phyloP scores from a whole-genome alignment of 2,113 vertebrate genomes.

The Corythaixoides concolor region DNA sequence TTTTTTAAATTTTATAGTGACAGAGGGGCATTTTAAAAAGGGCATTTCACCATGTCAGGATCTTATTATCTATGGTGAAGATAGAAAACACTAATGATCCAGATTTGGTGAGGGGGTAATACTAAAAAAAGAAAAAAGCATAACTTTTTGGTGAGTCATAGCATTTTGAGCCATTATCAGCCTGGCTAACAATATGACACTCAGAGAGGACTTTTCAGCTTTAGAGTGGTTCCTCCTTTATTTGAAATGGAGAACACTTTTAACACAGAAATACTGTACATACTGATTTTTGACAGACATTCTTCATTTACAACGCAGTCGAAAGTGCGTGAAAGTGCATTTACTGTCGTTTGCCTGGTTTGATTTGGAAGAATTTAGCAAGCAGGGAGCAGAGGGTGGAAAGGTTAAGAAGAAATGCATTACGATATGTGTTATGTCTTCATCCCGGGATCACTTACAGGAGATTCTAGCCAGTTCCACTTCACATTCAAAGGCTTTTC shows the following conservation, averaged over 20 bases:
- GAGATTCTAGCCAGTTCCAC: constrained; percentile 3
- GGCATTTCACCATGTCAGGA: neutral
- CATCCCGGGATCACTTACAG: constrained; percentile 25
- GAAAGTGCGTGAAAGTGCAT: neutral
- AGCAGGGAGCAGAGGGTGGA: neutral
- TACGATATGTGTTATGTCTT: neutral
- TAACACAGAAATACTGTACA: neutral
- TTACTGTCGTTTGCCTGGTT: constrained; percentile 1
- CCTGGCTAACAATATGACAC: neutral
- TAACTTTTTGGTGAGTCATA: neutral
- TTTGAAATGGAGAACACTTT: neutral
- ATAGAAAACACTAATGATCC: neutral
- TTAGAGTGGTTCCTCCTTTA: neutral
- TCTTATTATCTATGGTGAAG: neutral
- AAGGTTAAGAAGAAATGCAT: constrained; percentile 3
- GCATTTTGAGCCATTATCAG: neutral
- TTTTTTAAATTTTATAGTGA: neutral
- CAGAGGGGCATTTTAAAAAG: neutral
- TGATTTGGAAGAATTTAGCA: constrained; percentile 7
- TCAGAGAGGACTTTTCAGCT: neutral
- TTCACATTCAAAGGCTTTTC: constrained; percentile 11
- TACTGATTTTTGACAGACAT: neutral
- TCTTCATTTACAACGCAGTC: neutral
- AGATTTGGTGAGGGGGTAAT: neutral
- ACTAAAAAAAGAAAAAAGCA: neutral